These are phyloP conservation scores for Pipistrellus nathusii DNA, from an alignment of 2,797 vertebrate species.

Conservation along the genomic window DNA sequence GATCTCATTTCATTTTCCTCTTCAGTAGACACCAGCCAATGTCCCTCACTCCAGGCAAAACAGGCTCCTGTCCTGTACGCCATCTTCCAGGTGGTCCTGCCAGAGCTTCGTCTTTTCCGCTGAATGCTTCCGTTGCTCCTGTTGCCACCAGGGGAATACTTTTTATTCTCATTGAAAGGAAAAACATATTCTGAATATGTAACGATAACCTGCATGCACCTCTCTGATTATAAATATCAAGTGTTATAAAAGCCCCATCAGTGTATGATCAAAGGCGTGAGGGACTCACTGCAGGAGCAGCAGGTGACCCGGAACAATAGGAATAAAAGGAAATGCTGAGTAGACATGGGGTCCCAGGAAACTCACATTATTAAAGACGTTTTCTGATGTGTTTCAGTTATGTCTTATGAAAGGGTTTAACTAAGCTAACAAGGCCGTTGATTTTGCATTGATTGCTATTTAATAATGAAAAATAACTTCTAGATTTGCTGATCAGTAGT, in stretches of 20 bases:
- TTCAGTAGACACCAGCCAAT: slow-evolving; percentile 59
- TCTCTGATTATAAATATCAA: slow-evolving; percentile 82
- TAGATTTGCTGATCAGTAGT: slow-evolving; percentile 44
- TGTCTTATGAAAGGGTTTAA: slow-evolving; percentile 65
- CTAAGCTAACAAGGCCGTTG: slow-evolving; percentile 63
- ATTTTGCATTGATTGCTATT: slow-evolving; percentile 54
- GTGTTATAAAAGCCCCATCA: slow-evolving; percentile 73
- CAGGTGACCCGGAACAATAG: slow-evolving; percentile 71
- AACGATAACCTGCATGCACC: slow-evolving; percentile 70
- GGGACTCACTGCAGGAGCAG: slow-evolving; percentile 71
- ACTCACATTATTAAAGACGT: slow-evolving; percentile 68
- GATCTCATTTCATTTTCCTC: slow-evolving; percentile 77
- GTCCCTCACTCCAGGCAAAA: slow-evolving; percentile 63
- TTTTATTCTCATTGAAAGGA: slow-evolving; percentile 66
- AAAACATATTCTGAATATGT: slow-evolving; percentile 75
- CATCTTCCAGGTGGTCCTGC: slow-evolving; percentile 65
- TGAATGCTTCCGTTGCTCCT: slow-evolving; percentile 55
- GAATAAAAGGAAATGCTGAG: slow-evolving; percentile 76
- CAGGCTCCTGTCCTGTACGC: slow-evolving; percentile 20
- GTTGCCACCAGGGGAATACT: slow-evolving; percentile 57
- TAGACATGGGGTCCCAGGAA: slow-evolving; percentile 72
- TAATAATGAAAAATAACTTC: slow-evolving; percentile 69
- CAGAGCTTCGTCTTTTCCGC: background rate
- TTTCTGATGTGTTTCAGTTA: slow-evolving; percentile 67
- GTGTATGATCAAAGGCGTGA: slow-evolving; percentile 74